A percentile compares a stretch with the other conserved stretches of the same genome.
These are phyloP conservation scores for Erithacus rubecula DNA, from an alignment of 2,797 vertebrate species.

Conservation along the genomic window DNA sequence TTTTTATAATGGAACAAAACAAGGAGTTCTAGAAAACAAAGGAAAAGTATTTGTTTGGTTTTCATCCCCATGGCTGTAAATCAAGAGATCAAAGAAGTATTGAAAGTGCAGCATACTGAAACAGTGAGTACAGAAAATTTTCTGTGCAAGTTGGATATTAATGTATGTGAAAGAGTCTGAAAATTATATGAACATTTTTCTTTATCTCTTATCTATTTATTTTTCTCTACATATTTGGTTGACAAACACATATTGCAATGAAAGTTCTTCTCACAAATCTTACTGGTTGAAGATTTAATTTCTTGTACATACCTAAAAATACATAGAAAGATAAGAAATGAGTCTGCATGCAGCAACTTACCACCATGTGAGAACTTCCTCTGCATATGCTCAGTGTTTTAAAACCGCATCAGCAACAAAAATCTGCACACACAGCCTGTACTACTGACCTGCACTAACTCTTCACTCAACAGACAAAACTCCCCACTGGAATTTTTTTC, in stretches of 20 bases:
- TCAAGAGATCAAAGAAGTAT: neutral
- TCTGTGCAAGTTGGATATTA: neutral
- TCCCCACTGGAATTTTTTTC: neutral
- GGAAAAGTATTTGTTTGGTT: neutral
- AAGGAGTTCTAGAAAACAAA: neutral
- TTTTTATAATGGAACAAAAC: slow-evolving; percentile 3
- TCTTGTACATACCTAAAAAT: slow-evolving; percentile 55
- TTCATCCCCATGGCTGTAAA: neutral
- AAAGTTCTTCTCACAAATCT: slow-evolving; percentile 28
- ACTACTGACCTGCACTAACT: neutral
- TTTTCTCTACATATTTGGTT: neutral
- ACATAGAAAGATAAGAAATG: neutral
- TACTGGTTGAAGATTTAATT: slow-evolving; percentile 25
- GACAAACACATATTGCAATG: neutral
- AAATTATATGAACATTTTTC: neutral
- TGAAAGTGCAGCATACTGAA: neutral
- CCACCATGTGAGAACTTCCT: neutral
- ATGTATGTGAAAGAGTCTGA: neutral
- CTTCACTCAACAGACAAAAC: neutral
- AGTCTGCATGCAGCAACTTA: neutral
- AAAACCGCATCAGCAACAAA: slow-evolving; percentile 8
- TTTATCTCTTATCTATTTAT: neutral
- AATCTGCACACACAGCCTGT: neutral
- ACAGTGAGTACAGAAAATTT: neutral
- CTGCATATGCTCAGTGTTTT: slow-evolving; percentile 8